Percentiles rank a stretch among this genome's conserved stretches.
Conservation (phyloP, 2,888 invertebrate species). For the Ptychoptera contaminata region DNA sequence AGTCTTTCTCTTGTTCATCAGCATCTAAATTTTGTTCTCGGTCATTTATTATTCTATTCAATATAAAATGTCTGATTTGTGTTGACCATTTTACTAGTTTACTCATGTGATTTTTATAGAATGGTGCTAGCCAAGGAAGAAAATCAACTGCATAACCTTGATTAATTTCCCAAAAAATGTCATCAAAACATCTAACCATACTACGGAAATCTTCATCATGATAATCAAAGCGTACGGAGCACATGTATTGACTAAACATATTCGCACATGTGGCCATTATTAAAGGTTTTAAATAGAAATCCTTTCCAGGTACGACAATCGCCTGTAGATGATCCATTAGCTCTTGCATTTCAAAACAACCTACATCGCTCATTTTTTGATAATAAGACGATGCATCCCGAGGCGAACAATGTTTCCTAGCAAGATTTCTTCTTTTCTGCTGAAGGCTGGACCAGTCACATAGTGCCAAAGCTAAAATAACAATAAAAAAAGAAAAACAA, state of each 20-base stretch:
- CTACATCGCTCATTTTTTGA: constrained; percentile 54
- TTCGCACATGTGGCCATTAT: constrained; percentile 63
- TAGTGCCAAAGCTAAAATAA: constrained; percentile 59
- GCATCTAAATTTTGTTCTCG: constrained; percentile 30
- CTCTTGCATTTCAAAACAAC: constrained; percentile 44
- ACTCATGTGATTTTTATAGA: constrained; percentile 51
- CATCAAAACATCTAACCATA: constrained; percentile 59
- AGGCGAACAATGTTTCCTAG: constrained; percentile 66
- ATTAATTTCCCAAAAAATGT: constrained; percentile 85
- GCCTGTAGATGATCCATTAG: constrained; percentile 41
- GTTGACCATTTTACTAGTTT: constrained; percentile 52
- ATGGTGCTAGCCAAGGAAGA: constrained; percentile 62
- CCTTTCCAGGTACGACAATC: constrained; percentile 23
- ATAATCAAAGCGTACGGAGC: constrained; percentile 58
- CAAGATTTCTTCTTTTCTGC: constrained; percentile 58
- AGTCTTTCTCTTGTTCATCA: constrained; percentile 51
- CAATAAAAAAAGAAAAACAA: constrained; percentile 15
- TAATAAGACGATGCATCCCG: constrained; percentile 56
- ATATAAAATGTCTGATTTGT: constrained; percentile 55
- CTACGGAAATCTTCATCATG: constrained; percentile 50
- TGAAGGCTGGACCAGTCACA: constrained; percentile 81
- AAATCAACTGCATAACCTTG: constrained; percentile 79
- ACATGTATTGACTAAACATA: constrained; percentile 78
- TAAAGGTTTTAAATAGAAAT: constrained; percentile 49
- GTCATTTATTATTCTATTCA: constrained; percentile 49